These are phyloP conservation scores for Lepus townsendii DNA, from an alignment of 2,797 vertebrate species.

Conservation along the genomic window DNA sequence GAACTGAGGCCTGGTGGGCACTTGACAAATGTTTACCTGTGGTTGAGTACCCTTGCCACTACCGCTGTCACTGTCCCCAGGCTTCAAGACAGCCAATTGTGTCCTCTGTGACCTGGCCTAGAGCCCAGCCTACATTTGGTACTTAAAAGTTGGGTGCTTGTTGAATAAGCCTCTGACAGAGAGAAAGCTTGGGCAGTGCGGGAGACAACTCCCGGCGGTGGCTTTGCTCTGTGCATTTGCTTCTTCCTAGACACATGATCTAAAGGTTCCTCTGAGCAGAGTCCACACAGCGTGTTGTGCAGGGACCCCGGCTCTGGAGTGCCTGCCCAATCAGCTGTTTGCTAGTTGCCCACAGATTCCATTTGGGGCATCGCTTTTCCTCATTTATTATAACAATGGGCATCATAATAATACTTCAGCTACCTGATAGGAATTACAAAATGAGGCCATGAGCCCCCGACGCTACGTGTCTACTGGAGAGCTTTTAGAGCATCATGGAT, in stretches of 20 bases:
- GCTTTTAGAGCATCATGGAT: not conserved
- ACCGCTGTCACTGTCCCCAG: not conserved
- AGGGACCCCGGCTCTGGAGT: not conserved
- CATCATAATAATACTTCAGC: no score
- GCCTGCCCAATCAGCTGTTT: not conserved
- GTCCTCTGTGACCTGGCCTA: rapidly evolving
- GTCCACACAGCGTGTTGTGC: not conserved
- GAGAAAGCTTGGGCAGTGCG: not conserved
- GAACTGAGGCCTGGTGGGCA: not conserved
- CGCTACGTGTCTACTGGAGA: not conserved
- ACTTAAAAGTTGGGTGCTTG: not conserved
- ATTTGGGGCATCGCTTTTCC: not conserved
- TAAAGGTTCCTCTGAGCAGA: not conserved
- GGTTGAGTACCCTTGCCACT: not conserved
- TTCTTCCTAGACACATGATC: not conserved
- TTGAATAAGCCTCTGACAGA: not conserved
- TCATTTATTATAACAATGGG: not conserved
- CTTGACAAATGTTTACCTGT: not conserved
- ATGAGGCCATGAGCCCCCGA: no score
- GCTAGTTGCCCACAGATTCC: not conserved
- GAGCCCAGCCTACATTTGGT: not conserved
- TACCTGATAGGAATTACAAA: no score
- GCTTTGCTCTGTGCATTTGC: not conserved
- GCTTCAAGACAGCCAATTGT: not conserved
- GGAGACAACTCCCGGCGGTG: not conserved